These are phyloP conservation scores for Ameiurus melas DNA, from an alignment of 2,113 vertebrate genomes.

Conservation along the genomic window DNA sequence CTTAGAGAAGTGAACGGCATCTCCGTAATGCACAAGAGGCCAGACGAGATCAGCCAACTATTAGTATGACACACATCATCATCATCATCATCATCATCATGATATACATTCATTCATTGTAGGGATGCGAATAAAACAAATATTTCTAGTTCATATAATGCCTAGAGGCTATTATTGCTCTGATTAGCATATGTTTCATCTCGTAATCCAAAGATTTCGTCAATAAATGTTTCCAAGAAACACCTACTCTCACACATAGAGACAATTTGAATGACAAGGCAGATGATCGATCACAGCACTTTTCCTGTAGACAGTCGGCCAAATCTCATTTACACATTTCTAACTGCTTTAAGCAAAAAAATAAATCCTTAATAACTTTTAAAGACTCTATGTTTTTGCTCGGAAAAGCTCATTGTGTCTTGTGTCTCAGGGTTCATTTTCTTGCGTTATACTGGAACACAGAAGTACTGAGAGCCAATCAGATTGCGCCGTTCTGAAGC, in stretches of 20 bases:
- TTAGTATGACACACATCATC: conserved; percentile 73
- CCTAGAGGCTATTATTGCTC: not conserved
- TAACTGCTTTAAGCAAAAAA: not conserved
- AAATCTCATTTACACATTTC: not conserved
- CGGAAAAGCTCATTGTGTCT: too few species aligned
- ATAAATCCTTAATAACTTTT: not conserved
- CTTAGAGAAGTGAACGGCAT: conserved; percentile 93
- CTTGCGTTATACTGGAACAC: too few species aligned
- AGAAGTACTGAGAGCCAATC: not conserved
- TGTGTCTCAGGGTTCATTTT: not conserved
- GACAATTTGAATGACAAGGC: not conserved
- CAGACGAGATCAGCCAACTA: conserved; percentile 96
- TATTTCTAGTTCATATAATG: not conserved
- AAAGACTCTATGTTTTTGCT: not conserved
- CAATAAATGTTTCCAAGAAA: not conserved
- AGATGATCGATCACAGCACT: not conserved
- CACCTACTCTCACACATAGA: not conserved
- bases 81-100: not conserved
- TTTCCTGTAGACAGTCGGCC: not conserved
- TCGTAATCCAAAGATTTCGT: not conserved
- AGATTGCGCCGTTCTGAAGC: not conserved
- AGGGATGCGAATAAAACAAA: not conserved
- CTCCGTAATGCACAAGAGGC: conserved; percentile 88
- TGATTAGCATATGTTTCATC: not conserved
- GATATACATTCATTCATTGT: not conserved